Conservation (phyloP, 1,140 invertebrate genomes). For the Callitettix versicolor region DNA sequence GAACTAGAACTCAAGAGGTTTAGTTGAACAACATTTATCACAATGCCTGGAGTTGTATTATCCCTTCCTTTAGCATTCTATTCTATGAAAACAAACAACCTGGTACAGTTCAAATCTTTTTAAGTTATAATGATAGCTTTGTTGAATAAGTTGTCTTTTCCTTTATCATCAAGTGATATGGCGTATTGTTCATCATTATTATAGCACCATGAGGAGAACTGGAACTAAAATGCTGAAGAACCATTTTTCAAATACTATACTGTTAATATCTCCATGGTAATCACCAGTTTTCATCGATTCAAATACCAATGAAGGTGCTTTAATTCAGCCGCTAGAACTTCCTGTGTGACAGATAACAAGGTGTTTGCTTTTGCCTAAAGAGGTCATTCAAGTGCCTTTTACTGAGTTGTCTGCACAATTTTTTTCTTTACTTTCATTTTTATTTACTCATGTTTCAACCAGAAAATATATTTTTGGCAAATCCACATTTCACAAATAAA, state of each 20-base stretch:
- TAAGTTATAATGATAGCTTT: not conserved
- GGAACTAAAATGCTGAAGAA: not conserved
- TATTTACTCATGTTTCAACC: not conserved
- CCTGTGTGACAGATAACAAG: not conserved
- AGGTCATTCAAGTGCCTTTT: not conserved
- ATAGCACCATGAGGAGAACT: too few species aligned
- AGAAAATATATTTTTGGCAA: not conserved
- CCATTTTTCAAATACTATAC: conserved; percentile 2
- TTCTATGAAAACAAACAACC: not conserved
- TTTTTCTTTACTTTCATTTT: not conserved
- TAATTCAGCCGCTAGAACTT: not conserved
- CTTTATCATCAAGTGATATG: not conserved
- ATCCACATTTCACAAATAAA: not conserved
- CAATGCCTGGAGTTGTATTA: too few species aligned
- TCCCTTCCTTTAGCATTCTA: too few species aligned
- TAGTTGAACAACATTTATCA: too few species aligned
- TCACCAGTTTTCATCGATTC: not conserved
- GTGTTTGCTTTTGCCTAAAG: conserved; percentile 1
- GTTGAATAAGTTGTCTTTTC: not conserved
- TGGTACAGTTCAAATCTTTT: not conserved
- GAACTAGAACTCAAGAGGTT: too few species aligned
- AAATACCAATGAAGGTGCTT: not conserved
- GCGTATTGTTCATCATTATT: too few species aligned
- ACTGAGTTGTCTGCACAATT: not conserved
- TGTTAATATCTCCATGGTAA: not conserved